phyloP scores from a whole-genome alignment of 2,797 vertebrate genomes.

The Zalophus californianus region DNA sequence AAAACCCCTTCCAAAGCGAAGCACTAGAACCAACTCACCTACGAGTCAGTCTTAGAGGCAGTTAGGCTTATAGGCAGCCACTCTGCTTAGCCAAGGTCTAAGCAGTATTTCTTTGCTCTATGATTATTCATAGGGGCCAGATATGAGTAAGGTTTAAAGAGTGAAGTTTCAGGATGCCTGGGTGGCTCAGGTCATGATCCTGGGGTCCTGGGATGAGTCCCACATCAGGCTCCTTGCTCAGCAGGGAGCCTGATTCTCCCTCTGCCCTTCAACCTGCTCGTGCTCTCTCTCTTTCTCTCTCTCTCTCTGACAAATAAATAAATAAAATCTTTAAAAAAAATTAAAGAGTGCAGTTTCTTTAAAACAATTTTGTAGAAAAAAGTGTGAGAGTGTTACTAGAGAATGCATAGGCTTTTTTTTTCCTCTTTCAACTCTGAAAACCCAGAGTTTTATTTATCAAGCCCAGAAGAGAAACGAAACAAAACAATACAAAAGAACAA shows the following conservation, averaged over 20 bases:
- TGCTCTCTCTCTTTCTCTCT: background rate
- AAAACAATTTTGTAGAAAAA: background rate
- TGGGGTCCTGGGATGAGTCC: background rate
- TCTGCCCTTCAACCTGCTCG: background rate
- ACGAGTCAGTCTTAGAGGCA: too few relatives aligned
- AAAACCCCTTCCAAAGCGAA: background rate
- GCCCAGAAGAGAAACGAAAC: background rate
- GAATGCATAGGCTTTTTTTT: background rate
- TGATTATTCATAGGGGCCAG: background rate
- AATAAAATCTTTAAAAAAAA: background rate
- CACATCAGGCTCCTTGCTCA: background rate
- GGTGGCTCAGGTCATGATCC: background rate
- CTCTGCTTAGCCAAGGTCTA: background rate
- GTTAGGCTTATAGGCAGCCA: background rate
- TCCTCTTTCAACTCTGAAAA: background rate
- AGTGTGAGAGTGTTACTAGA: background rate
- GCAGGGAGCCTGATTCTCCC: background rate
- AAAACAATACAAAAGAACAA: background rate
- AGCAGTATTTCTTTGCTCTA: accelerated
- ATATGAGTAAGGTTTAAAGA: background rate
- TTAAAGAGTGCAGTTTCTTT: background rate
- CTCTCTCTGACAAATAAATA: background rate
- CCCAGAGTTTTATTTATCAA: background rate
- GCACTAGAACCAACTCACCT: background rate
- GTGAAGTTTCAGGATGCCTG: background rate